A percentile compares a stretch with the other conserved stretches of the same genome.
These are phyloP conservation scores for Gymnosoma rotundatum DNA, from an alignment of 2,888 invertebrate species.

Conservation along the genomic window DNA sequence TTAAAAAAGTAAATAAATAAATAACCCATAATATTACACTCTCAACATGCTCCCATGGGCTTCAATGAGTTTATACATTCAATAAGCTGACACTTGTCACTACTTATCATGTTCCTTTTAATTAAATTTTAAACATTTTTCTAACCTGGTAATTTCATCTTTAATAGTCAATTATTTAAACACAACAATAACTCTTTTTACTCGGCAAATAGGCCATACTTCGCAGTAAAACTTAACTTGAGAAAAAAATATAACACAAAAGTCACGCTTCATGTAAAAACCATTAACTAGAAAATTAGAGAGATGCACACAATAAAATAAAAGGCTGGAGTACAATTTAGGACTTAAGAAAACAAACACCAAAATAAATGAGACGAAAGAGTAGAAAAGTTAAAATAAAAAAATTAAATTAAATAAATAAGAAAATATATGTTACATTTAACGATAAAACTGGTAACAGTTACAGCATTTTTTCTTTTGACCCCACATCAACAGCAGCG, in stretches of 20 bases:
- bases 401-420: not conserved
- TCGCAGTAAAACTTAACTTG: not conserved
- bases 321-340: slow-evolving; percentile 27
- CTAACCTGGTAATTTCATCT: slow-evolving; percentile 47
- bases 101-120: slow-evolving; percentile 7
- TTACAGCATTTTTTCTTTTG: slow-evolving; percentile 43
- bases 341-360: slow-evolving; percentile 13
- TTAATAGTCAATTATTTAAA: slow-evolving; percentile 36
- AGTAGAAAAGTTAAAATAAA: not conserved
- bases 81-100: slow-evolving; percentile 58
- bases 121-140: not conserved
- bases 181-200: slow-evolving; percentile 32
- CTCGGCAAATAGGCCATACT: not conserved
- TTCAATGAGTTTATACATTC: slow-evolving; percentile 3
- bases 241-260: slow-evolving; percentile 56
- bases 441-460: slow-evolving; percentile 40
- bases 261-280: slow-evolving; percentile 65
- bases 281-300: slow-evolving; percentile 51
- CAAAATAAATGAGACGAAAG: slow-evolving; percentile 5
- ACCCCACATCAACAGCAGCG: not conserved
- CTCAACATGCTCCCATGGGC: too few species aligned
- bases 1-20: too few species aligned
- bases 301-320: not conserved
- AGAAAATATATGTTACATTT: slow-evolving; percentile 46
- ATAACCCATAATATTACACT: too few species aligned